These are phyloP conservation scores for Edolisoma coerulescens DNA, from an alignment of 2,113 vertebrate genomes.

Conservation along the genomic window DNA sequence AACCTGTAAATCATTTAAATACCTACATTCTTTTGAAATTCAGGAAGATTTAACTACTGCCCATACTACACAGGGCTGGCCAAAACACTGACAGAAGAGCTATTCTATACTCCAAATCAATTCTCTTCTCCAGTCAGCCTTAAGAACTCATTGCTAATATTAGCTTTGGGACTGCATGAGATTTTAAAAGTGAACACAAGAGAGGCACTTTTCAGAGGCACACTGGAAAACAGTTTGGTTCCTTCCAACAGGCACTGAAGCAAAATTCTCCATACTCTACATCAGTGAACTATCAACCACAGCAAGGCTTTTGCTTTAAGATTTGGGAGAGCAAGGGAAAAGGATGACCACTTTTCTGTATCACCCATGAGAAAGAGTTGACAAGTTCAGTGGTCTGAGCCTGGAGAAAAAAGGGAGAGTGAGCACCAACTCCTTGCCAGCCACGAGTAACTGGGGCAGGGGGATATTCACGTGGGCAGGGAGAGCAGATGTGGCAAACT, in stretches of 20 bases:
- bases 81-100: neutral
- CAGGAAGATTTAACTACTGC: neutral
- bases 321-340: neutral
- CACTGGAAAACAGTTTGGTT: neutral
- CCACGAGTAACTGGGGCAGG: neutral
- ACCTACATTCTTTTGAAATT: neutral
- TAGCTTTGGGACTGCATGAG: neutral
- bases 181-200: neutral
- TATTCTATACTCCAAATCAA: neutral
- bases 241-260: neutral
- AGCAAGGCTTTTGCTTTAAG: neutral
- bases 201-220: neutral
- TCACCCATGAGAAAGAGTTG: neutral
- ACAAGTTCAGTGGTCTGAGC: neutral
- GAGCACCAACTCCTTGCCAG: neutral
- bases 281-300: neutral
- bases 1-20: neutral
- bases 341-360: neutral
- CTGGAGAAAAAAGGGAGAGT: neutral
- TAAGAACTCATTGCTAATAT: neutral
- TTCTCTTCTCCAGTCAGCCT: neutral
- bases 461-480: neutral
- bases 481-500: neutral
- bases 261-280: neutral
- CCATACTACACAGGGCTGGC: neutral